Evolutionary conservation across 2,888 invertebrate genomes (phyloP).

Genomic region (Callyntrura sp.): DNA sequence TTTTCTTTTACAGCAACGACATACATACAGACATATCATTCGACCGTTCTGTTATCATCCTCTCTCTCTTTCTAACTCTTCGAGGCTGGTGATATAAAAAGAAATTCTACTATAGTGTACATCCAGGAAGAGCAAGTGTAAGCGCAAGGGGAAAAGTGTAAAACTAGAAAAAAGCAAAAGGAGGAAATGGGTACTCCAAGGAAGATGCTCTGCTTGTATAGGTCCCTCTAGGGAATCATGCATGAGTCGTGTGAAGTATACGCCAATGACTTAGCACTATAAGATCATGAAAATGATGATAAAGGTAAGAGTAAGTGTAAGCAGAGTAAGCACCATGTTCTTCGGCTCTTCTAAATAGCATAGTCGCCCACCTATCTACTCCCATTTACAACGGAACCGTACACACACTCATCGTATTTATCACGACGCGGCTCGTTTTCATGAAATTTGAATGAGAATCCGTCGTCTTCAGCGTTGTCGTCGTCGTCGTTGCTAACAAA

Average conservation of each 20-base stretch:
- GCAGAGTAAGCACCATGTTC: too few species aligned
- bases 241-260: slow-evolving; percentile 15
- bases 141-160: slow-evolving; percentile 32
- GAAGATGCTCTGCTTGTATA: slow-evolving; percentile 38
- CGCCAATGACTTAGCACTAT: too few species aligned
- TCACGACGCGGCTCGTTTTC: slow-evolving; percentile 43
- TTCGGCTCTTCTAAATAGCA: neutral
- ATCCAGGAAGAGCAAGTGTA: neutral
- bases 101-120: too few species aligned
- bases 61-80: neutral
- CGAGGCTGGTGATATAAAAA: neutral
- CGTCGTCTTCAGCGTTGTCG: too few species aligned
- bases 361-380: neutral
- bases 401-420: slow-evolving; percentile 1
- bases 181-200: slow-evolving; percentile 3
- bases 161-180: slow-evolving; percentile 35
- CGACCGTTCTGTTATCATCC: neutral
- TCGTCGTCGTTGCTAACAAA: slow-evolving; percentile 69
- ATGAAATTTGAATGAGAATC: slow-evolving; percentile 74
- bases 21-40: too few species aligned
- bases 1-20: neutral
- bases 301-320: neutral
- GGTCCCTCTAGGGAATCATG: slow-evolving; percentile 58
- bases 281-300: slow-evolving; percentile 2
- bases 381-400: neutral